These are phyloP conservation scores for Myrmophylax atrothorax DNA, from an alignment of 2,113 vertebrate genomes.

Conservation along the genomic window DNA sequence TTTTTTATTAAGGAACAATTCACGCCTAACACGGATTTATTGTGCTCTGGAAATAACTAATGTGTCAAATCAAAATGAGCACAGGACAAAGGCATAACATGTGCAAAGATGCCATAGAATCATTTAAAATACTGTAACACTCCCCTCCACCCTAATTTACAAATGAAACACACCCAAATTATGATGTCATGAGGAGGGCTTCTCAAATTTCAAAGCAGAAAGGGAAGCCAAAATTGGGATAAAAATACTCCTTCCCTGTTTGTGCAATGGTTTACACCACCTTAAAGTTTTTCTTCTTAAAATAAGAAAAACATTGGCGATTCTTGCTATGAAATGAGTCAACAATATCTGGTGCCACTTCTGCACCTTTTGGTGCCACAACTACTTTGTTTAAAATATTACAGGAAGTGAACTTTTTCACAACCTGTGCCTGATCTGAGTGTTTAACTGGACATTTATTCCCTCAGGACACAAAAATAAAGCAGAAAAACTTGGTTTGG, in stretches of 20 bases:
- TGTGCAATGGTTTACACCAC: neutral
- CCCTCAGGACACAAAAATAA: neutral
- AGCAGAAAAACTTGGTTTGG: neutral
- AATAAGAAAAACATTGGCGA: neutral
- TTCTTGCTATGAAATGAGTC: neutral
- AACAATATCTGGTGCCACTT: neutral
- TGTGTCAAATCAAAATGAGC: neutral
- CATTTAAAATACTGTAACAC: neutral
- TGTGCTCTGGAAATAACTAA: neutral
- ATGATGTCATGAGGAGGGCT: accelerated
- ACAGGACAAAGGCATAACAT: neutral
- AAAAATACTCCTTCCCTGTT: neutral
- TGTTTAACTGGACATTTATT: neutral
- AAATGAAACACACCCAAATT: neutral
- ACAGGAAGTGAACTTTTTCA: neutral
- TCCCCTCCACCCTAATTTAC: neutral
- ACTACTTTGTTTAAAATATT: neutral
- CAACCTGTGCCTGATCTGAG: neutral
- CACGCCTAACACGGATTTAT: neutral
- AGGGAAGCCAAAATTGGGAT: neutral
- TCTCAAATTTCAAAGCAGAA: neutral
- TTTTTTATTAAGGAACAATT: neutral
- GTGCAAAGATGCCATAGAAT: neutral
- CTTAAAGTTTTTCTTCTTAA: neutral
- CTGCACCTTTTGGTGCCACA: neutral